Evolutionary conservation across 2,888 invertebrate species (phyloP).

Genomic region (Gisinianus flammeolus): DNA sequence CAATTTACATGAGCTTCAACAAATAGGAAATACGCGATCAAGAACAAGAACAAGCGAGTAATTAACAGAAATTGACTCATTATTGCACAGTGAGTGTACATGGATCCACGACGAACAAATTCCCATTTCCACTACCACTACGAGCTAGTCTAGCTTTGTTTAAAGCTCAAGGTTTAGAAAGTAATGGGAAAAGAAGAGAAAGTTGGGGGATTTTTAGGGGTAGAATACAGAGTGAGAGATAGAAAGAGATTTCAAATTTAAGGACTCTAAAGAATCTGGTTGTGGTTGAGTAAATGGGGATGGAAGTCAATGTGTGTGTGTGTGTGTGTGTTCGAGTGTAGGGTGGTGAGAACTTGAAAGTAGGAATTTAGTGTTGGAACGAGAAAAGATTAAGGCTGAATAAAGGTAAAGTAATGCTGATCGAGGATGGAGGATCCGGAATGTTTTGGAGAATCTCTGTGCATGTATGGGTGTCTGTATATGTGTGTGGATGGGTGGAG

Average conservation of each 20-base stretch:
- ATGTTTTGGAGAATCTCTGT: background rate
- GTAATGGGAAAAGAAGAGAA: background rate
- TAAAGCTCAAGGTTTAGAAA: background rate
- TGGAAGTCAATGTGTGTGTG: constrained; percentile 4
- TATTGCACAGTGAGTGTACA: too few relatives aligned
- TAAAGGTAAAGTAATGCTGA: constrained; percentile 44
- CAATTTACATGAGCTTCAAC: too few relatives aligned
- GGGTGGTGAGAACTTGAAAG: background rate
- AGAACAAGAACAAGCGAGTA: too few relatives aligned
- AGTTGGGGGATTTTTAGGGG: background rate
- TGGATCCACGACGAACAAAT: too few relatives aligned
- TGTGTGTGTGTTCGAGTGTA: background rate
- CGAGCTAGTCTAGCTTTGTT: too few relatives aligned
- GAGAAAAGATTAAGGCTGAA: constrained; percentile 43
- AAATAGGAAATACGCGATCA: too few relatives aligned
- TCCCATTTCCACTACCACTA: too few relatives aligned
- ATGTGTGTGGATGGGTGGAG: background rate
- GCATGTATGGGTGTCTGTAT: background rate
- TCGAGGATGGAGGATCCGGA: constrained; percentile 34
- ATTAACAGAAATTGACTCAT: too few relatives aligned
- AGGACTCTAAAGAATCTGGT: constrained; percentile 19
- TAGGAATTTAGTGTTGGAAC: constrained; percentile 35
- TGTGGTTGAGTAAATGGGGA: constrained; percentile 40
- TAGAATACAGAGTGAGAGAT: constrained; percentile 1
- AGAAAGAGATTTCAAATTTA: constrained; percentile 38